These are phyloP conservation scores for Himalopsyche phryganea DNA, from an alignment of 1,140 invertebrate genomes.

Conservation along the genomic window DNA sequence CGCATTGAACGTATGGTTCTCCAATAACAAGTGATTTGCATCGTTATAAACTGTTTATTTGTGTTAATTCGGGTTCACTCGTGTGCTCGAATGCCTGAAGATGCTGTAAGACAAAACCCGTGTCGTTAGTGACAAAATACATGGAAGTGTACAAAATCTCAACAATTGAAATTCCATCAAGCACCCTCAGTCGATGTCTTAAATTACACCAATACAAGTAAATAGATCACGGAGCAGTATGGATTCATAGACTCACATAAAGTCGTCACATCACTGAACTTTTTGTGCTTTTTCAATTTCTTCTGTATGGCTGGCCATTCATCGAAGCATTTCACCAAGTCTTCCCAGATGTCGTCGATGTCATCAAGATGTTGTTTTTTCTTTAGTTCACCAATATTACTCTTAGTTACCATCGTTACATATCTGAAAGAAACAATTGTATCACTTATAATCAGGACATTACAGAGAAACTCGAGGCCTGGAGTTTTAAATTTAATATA, in stretches of 20 bases:
- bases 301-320: constrained; percentile 41
- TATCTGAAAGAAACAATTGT: constrained; percentile 38
- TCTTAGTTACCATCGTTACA: constrained; percentile 42
- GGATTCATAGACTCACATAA: constrained; percentile 6
- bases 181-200: no score
- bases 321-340: constrained; percentile 38
- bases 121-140: no score
- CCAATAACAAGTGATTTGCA: no score
- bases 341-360: constrained; percentile 40
- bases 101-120: no score
- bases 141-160: no score
- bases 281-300: constrained; percentile 10
- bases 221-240: not conserved
- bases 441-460: not conserved
- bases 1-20: no score
- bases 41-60: no score
- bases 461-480: not conserved
- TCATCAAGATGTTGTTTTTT: constrained; percentile 39
- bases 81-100: no score
- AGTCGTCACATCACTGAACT: not conserved
- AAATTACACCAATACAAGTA: not conserved
- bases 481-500: no score
- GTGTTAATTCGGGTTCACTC: no score
- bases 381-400: constrained; percentile 41
- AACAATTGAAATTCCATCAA: no score